Evolutionary conservation across 92 coral and sea anemone species (phyloP).

Genomic region (Parazoanthus darwini): DNA sequence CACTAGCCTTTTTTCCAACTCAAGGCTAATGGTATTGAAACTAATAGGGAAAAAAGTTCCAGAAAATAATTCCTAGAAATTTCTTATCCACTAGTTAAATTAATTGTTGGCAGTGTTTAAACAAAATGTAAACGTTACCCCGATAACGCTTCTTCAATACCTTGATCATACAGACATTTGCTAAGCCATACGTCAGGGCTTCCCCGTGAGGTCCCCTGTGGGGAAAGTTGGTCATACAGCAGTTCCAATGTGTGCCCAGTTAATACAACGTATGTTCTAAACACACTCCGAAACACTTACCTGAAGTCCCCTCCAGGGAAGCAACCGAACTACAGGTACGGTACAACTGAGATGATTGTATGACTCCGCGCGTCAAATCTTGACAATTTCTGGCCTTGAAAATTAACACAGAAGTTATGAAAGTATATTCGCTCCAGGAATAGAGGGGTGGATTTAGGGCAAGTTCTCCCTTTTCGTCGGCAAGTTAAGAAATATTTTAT

Average conservation of each 20-base stretch:
- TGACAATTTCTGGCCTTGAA: no score
- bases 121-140: neutral
- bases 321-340: constrained; percentile 88
- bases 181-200: constrained; percentile 94
- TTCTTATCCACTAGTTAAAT: no score
- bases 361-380: neutral
- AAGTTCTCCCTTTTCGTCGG: no score
- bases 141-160: neutral
- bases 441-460: no score
- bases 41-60: no score
- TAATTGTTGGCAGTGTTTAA: no score
- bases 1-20: no score
- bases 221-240: constrained; percentile 77
- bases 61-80: no score
- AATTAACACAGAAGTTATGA: no score
- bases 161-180: constrained; percentile 62
- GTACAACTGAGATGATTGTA: neutral
- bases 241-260: constrained; percentile 82
- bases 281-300: constrained; percentile 59
- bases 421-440: no score
- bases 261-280: constrained; percentile 77
- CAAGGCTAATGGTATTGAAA: no score
- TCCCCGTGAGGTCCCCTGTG: constrained; percentile 98
- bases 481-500: no score
- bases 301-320: constrained; percentile 91